A percentile compares a stretch with the other conserved stretches of the same genome.
Conservation (phyloP, 2,113 vertebrate genomes). For the Oncorhynchus tshawytscha region DNA sequence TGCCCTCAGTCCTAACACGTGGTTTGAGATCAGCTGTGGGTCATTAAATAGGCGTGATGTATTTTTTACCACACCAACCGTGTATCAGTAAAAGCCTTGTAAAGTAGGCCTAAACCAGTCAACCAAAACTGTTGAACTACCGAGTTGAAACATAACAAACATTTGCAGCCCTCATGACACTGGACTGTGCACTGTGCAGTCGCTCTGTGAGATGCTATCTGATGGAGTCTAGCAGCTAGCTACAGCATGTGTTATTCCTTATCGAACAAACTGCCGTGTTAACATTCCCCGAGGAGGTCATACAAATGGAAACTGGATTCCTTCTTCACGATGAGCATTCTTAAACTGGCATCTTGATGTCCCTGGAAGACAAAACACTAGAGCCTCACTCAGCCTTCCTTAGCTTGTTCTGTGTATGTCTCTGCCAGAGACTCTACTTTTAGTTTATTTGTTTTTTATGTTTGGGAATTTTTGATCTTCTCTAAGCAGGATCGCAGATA, state of each 20-base stretch:
- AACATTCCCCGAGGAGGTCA: constrained; percentile 45
- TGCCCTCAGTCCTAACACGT: too few species aligned
- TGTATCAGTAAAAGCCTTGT: not conserved
- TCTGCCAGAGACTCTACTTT: not conserved
- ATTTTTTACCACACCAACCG: not conserved
- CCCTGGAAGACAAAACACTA: constrained; percentile 31
- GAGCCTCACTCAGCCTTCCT: not conserved
- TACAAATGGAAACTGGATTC: constrained; percentile 57
- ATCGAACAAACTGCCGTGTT: constrained; percentile 43
- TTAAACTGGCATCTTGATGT: constrained; percentile 12
- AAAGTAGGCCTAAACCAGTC: not conserved
- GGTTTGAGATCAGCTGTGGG: too few species aligned
- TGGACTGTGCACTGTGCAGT: not conserved
- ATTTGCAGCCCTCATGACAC: not conserved
- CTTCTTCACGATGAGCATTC: constrained; percentile 32
- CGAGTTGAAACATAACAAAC: not conserved
- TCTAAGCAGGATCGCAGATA: not conserved
- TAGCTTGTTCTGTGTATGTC: not conserved
- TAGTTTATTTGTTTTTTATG: constrained; percentile 1
- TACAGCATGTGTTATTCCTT: constrained; percentile 26
- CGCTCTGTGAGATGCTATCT: constrained; percentile 22
- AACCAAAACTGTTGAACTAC: not conserved
- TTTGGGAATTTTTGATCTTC: not conserved
- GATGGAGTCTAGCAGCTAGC: constrained; percentile 2
- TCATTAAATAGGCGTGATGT: not conserved